Evolutionary conservation across 2,797 vertebrate species (phyloP), one percentile per base, ranked within the genome.

Genomic region (Notoglanidium macrostoma): DNA sequence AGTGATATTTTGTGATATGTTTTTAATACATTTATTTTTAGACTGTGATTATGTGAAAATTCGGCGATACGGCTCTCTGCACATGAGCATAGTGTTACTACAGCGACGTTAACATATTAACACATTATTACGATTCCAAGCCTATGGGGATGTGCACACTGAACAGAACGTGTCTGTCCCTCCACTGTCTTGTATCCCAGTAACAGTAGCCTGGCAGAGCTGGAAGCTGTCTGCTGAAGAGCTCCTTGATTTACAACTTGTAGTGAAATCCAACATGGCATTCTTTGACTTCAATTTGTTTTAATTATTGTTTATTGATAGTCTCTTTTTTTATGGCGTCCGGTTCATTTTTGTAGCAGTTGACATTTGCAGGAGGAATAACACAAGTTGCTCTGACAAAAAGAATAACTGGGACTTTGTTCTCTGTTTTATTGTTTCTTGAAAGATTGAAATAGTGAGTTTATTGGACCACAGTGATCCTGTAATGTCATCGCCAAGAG

Each of bases 381-480:
- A 80, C 88, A 83, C 67, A 26, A 87, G 78, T 74, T 70, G 65
- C 74, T 76, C 79, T 70, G 44, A 87, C 87, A 80, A 87, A 87
- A 87, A 78, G 87, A 86, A 91, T 77, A 81, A 88, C 82, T 86
- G 83, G 84, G 72, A 84, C 83, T 80, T 81, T 49, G 1, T 88
- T 72, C 78, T 29, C 68, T 54, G 32, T 88, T 89, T 91, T 88
- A 89, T 87, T 86, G 87, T 89, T 87, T 85, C 51, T 85, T 82
- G 73, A 85, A 23, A 63, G 74, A 84, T 86, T 88, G 87, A 82
- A 89, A 85, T 86, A 85, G 67, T 44, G 54, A 85, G 80, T 91
- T 91, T 89, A 89, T 87, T 88, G 89, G 87, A 91, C 87, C 86
- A 46, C 90, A 84, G 55, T 82, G 87, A 88, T 84, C 81, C 85